phyloP scores from a whole-genome alignment of 2,888 invertebrate genomes.

The Danaus chrysippus region DNA sequence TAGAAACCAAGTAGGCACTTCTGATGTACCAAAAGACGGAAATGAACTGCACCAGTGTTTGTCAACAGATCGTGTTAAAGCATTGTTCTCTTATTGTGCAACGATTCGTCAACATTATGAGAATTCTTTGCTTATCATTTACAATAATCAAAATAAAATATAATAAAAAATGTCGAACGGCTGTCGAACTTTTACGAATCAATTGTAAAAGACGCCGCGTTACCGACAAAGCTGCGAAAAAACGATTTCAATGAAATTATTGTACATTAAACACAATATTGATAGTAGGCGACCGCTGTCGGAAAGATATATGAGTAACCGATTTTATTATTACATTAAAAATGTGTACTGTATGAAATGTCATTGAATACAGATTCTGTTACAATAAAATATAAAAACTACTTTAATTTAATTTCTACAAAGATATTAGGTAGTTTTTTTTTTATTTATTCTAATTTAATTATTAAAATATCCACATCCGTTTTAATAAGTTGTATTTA shows the following conservation, averaged over 20 bases:
- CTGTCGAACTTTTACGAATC: constrained; percentile 60
- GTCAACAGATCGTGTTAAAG: constrained; percentile 50
- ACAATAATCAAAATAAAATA: constrained; percentile 68
- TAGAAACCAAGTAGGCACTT: constrained; percentile 6
- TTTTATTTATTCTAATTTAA: no score
- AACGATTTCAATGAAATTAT: constrained; percentile 35
- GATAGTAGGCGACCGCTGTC: constrained; percentile 48
- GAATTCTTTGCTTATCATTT: constrained; percentile 62
- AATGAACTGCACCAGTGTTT: constrained; percentile 42
- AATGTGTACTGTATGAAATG: no score
- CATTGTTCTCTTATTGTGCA: constrained; percentile 46
- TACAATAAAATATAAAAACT: no score
- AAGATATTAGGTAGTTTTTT: no score
- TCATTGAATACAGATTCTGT: no score
- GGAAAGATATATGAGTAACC: constrained; percentile 7
- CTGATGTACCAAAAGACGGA: constrained; percentile 14
- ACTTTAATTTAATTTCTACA: no score
- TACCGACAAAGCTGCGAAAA: constrained; percentile 51
- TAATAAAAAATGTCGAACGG: constrained; percentile 48
- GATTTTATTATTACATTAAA: no score
- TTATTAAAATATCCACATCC: no score
- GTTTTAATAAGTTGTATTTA: no score
- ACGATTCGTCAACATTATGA: constrained; percentile 53
- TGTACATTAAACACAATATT: constrained; percentile 50
- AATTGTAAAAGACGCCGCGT: constrained; percentile 44